Evolutionary conservation across 1,140 invertebrate species (phyloP), one percentile per base, ranked within the genome.

Genomic region (Aphis gossypii): DNA sequence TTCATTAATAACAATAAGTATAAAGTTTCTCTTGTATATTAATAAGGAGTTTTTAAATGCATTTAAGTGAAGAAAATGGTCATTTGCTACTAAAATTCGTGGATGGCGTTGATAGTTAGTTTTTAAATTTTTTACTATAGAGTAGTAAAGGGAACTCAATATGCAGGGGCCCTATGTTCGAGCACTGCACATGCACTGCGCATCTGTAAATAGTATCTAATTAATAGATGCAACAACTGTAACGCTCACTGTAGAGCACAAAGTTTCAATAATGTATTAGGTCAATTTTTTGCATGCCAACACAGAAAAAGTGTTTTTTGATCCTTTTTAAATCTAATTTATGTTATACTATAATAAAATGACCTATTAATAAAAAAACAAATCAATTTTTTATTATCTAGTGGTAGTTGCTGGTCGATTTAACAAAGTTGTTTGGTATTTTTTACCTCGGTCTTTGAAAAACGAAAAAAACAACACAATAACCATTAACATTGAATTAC

Each of bases 1-100:
- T 25, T 23, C 11, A 30, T 3, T n/a, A 0, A 68, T 30, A 6
- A 18, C 2, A n/a, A 48, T 4, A n/a, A 18, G 6, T 0, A 5
- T 68, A 11, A 14, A n/a, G 60, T 68, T n/a, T n/a, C 4, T n/a
- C 25, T n/a, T 6, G 30, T 35, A 35, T 14, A 3, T 14, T 68
- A n/a, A 68, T 68, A n/a, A 68, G 20, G 30, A n/a, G 60, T 68
- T 68, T 68, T 68, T 68, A n/a, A 23, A 68, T 68, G 14, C 14
- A 4, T 68, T 68, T n/a, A 68, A 6, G 11, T n/a, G 4, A n/a
- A 68, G 0, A 68, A 14, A 68, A 68, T n/a, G 4, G 5, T 5
- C 60, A 11, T 68, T n/a, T 1, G 5, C 14, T n/a, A 18, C 14
- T n/a, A 18, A 30, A 68, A 68, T n/a, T 68, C 30, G 4, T 68